Evolutionary conservation across 1,140 invertebrate species (phyloP).

Genomic region (Macrobrachium nipponense): DNA sequence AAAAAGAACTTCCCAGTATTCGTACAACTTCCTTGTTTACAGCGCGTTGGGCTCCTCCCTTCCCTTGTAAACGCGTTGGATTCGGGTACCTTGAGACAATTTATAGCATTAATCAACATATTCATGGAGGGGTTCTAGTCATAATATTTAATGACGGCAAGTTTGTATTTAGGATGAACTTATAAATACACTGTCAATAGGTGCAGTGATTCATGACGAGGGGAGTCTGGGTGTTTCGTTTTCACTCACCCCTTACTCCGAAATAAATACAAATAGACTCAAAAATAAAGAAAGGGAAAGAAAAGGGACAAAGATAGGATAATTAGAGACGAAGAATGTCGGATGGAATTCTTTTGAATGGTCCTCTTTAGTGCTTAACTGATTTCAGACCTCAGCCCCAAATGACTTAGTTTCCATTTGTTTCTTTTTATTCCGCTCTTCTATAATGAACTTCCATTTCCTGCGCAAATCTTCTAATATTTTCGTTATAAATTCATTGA

Average conservation of each 20-base stretch:
- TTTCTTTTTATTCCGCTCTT: too few relatives aligned
- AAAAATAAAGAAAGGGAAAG: background rate
- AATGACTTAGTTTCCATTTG: too few relatives aligned
- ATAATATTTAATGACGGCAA: conserved; percentile 59
- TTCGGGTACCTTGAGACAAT: conserved; percentile 57
- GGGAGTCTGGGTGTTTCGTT: background rate
- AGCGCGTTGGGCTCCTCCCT: conserved; percentile 48
- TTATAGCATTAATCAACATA: conserved; percentile 62
- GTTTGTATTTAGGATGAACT: conserved; percentile 36
- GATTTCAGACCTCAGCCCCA: too few relatives aligned
- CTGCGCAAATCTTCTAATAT: too few relatives aligned
- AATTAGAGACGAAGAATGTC: background rate
- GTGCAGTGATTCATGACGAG: background rate
- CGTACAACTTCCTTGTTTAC: conserved; percentile 51
- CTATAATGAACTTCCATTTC: too few relatives aligned
- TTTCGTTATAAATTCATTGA: too few relatives aligned
- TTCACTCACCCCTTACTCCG: too few relatives aligned
- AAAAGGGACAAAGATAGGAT: background rate
- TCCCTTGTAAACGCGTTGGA: conserved; percentile 55
- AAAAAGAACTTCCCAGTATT: conserved; percentile 1
- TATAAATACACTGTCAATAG: conserved; percentile 47
- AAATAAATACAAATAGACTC: too few relatives aligned
- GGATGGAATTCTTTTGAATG: too few relatives aligned
- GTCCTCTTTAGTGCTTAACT: too few relatives aligned
- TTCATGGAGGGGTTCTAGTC: conserved; percentile 56